These are phyloP conservation scores for Orchesellides sinensis DNA, from an alignment of 2,888 invertebrate species.

Conservation along the genomic window DNA sequence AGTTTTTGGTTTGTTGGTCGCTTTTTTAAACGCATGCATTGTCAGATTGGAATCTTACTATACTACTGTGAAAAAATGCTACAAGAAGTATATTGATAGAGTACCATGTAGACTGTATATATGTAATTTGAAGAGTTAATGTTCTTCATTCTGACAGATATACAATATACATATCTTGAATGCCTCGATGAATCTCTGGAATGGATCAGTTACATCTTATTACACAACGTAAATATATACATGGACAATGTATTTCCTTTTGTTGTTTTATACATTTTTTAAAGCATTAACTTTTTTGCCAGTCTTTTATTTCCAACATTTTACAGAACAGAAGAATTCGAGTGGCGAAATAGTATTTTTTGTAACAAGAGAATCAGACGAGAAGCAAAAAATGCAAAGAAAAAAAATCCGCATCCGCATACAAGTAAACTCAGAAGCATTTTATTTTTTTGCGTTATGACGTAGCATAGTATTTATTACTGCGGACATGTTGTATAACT, in stretches of 20 bases:
- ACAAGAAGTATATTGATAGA: not conserved
- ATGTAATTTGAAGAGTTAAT: too few species aligned
- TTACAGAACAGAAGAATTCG: not conserved
- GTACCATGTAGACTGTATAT: too few species aligned
- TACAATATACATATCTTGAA: too few species aligned
- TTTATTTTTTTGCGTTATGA: conserved; percentile 9
- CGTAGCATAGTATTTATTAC: conserved; percentile 20
- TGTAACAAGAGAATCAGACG: not conserved
- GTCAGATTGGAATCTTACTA: not conserved
- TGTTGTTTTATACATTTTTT: not conserved
- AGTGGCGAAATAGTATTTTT: not conserved
- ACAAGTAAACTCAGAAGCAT: conserved; percentile 14
- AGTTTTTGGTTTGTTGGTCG: not conserved
- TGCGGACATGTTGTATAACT: conserved; percentile 21
- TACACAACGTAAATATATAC: not conserved
- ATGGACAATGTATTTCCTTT: not conserved
- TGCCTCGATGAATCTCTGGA: conserved; percentile 9
- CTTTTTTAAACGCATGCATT: too few species aligned
- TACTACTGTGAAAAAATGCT: not conserved
- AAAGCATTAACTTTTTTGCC: not conserved
- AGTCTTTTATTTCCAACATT: not conserved
- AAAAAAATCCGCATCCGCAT: conserved; percentile 32
- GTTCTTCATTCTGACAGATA: too few species aligned
- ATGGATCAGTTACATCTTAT: conserved; percentile 4
- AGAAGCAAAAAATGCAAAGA: not conserved